phyloP scores from a whole-genome alignment of 2,113 vertebrate genomes.

The Strix uralensis region DNA sequence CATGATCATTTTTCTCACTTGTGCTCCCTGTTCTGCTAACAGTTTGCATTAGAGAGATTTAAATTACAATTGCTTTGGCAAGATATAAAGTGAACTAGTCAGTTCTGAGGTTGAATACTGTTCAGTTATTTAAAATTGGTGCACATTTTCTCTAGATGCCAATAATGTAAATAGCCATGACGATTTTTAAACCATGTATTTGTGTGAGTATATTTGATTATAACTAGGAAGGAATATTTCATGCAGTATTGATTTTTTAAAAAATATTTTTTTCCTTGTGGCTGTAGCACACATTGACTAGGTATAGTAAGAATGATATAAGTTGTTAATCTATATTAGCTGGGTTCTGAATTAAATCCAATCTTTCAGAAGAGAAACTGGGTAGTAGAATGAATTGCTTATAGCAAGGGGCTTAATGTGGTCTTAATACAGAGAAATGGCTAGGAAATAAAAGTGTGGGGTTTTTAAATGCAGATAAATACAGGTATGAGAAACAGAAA shows the following conservation, averaged over 20 bases:
- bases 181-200: not conserved
- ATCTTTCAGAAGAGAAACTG: not conserved
- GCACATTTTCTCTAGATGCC: not conserved
- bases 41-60: not conserved
- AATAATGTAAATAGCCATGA: not conserved
- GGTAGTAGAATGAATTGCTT: not conserved
- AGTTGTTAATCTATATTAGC: not conserved
- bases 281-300: not conserved
- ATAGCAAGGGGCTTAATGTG: not conserved
- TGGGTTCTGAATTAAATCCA: not conserved
- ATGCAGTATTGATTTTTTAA: not conserved
- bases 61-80: not conserved
- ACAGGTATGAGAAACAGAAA: not conserved
- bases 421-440: not conserved
- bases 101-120: not conserved
- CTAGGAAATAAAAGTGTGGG: not conserved
- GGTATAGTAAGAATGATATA: not conserved
- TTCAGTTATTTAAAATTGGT: conserved; percentile 1
- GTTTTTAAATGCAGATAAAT: not conserved
- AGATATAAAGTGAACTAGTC: not conserved
- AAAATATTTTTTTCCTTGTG: not conserved
- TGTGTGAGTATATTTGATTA: not conserved
- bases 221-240: not conserved
- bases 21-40: not conserved
- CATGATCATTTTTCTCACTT: not conserved